Evolutionary conservation across 2,113 vertebrate species (phyloP).

Genomic region (Malurus melanocephalus): DNA sequence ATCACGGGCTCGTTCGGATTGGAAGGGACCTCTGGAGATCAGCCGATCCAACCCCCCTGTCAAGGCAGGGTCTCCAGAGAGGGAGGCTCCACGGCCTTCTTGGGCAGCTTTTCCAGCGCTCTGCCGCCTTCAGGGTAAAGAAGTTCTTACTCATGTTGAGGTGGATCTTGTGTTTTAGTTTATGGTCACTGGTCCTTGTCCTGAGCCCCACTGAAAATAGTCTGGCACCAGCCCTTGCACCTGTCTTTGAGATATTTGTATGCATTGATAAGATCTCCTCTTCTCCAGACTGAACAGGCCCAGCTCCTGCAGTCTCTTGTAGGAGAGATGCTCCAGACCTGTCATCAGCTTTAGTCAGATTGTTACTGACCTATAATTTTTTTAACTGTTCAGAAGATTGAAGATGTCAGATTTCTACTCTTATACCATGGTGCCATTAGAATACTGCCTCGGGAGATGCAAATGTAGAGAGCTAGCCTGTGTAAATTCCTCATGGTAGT

Average conservation of each 20-base stretch:
- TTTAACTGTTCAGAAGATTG: not conserved
- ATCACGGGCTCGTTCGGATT: fast-evolving
- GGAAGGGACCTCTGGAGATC: not conserved
- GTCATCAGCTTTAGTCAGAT: not conserved
- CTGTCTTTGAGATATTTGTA: not conserved
- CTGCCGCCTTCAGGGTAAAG: too few relatives aligned
- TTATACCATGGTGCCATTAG: not conserved
- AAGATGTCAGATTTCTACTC: not conserved
- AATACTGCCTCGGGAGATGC: not conserved
- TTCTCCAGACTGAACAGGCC: not conserved
- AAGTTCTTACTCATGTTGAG: not conserved
- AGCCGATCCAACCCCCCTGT: fast-evolving
- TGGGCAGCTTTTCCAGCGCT: not conserved
- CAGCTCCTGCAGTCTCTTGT: not conserved
- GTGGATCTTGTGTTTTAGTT: not conserved
- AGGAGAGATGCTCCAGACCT: not conserved
- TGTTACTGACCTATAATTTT: not conserved
- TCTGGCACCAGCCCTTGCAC: too few relatives aligned
- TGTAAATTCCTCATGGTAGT: not conserved
- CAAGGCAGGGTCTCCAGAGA: not conserved
- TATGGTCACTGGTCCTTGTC: not conserved
- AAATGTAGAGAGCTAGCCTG: not conserved
- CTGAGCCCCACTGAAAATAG: not conserved
- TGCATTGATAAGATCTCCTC: not conserved
- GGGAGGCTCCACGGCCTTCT: fast-evolving